These are phyloP conservation scores for Hylaeus volcanicus DNA, from an alignment of 1,140 invertebrate species.

Conservation along the genomic window DNA sequence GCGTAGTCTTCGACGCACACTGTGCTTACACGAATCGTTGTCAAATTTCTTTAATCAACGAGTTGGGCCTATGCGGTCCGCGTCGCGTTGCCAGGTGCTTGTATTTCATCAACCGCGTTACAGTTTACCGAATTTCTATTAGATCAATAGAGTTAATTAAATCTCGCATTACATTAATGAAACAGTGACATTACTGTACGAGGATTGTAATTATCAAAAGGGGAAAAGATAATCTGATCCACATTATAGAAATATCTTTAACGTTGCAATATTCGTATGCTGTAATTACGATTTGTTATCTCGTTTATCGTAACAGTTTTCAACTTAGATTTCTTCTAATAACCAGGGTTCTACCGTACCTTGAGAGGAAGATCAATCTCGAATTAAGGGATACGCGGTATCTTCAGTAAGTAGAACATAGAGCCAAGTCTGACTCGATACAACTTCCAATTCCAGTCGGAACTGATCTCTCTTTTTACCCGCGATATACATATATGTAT, in stretches of 20 bases:
- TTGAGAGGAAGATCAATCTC: no score
- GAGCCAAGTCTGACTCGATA: no score
- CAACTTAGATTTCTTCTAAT: no score
- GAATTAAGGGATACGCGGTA: no score
- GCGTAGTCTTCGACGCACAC: neutral
- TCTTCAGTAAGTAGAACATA: no score
- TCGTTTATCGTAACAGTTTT: no score
- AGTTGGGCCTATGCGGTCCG: no score
- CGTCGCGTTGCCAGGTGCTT: neutral
- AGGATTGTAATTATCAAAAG: neutral
- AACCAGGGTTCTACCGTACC: no score
- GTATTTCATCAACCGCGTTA: conserved; percentile 1
- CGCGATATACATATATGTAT: neutral
- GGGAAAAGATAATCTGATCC: neutral
- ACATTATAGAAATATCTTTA: neutral
- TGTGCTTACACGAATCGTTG: neutral
- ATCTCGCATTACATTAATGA: conserved; percentile 14
- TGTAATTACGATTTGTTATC: no score
- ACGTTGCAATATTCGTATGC: no score
- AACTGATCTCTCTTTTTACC: no score
- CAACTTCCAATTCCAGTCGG: no score
- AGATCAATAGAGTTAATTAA: conserved; percentile 20
- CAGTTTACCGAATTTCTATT: conserved; percentile 21
- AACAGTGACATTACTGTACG: neutral
- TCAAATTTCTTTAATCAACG: neutral